Evolutionary conservation across 2,113 vertebrate species (phyloP).

Genomic region (Dipodomys ordii): DNA sequence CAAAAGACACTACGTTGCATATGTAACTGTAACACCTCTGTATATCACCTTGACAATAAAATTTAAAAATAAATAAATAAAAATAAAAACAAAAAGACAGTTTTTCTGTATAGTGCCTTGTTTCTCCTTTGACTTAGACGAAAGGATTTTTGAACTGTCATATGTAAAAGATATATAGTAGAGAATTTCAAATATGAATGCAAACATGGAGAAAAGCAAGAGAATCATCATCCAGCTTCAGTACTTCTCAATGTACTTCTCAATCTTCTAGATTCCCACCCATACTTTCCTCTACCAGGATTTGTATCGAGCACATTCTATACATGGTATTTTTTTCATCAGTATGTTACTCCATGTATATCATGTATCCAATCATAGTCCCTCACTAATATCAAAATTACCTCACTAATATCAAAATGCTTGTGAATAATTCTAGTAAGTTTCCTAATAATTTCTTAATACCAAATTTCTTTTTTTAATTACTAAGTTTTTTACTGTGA

Average conservation of each 20-base stretch:
- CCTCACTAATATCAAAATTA: neutral
- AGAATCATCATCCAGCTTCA: neutral
- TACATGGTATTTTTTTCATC: neutral
- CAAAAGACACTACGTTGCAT: no score
- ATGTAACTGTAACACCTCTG: no score
- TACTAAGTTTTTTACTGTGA: no score
- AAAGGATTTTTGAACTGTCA: neutral
- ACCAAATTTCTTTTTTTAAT: neutral
- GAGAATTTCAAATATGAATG: neutral
- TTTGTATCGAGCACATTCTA: neutral
- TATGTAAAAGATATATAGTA: neutral
- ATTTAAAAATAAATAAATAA: no score
- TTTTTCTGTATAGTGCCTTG: neutral
- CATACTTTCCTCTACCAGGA: neutral
- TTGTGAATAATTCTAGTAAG: neutral
- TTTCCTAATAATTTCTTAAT: neutral
- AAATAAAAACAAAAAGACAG: no score
- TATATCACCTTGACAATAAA: no score
- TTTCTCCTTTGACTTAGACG: constrained; percentile 34
- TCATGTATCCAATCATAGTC: neutral
- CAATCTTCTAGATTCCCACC: no score
- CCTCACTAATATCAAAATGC: neutral
- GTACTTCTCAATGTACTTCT: neutral
- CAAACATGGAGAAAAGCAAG: neutral
- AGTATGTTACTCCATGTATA: neutral